Evolutionary conservation across 2,888 invertebrate genomes (phyloP), one percentile per base, ranked within the genome.

Genomic region (Seladonia tumulorum): DNA sequence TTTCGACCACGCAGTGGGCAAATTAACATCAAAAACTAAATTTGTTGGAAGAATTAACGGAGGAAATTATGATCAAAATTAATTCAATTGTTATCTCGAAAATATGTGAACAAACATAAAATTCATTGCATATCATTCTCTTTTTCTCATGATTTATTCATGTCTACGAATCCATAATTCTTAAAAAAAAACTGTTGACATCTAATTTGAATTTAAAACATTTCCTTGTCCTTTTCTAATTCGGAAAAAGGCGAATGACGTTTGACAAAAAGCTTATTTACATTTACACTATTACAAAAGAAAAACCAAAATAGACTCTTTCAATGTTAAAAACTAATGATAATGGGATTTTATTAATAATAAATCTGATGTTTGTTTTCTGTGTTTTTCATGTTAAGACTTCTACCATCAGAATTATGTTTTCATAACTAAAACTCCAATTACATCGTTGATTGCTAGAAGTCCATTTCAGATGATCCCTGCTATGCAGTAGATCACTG

Each of bases 401-500:
- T 16, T 66, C 16, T 35, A 66, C 29, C 22, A 10, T 1, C 66
- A 10, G 66, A 39, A 39, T 39, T 3, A 10, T 39, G 35, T 68
- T 22, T 35, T 39, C 68, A 39, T 5, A 68, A 68, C n/a, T 63
- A 49, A 66, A 47, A 45, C 7, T 63, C 63, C 73, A 63, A 79
- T 49, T 73, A 18, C 60, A 10, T 66, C 47, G 49, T 79, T 73
- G 66, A 72, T 79, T 47, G 39, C 39, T 25, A 18, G 39, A 16
- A 73, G 47, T 47, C 39, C 5, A n/a, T 35, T 66, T 18, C 22
- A 47, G 47, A 45, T 45, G 35, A 79, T 66, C 74, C 29, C 22
- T 49, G 73, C 45, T 42, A 18, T 53, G 29, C 68, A 68, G 42
- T 68, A 66, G 49, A 68, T 68, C 68, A 63, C 49, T 53, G 66